These are phyloP conservation scores for Choreutis nemorana DNA, from an alignment of 2,888 invertebrate species.

Conservation along the genomic window DNA sequence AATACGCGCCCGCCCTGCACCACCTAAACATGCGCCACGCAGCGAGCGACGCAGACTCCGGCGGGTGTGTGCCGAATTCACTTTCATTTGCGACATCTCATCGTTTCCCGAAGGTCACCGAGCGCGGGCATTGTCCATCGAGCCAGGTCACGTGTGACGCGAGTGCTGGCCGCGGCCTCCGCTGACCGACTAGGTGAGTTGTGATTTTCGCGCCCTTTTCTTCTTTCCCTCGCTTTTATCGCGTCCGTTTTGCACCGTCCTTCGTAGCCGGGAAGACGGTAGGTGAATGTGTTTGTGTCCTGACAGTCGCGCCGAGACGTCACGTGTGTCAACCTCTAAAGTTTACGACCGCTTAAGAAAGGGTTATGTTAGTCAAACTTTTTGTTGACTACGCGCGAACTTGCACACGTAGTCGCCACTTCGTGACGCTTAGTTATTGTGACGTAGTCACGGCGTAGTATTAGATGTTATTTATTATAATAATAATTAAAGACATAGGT, in stretches of 20 bases:
- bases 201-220: slow-evolving; percentile 45
- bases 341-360: too few relatives aligned
- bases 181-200: slow-evolving; percentile 58
- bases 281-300: slow-evolving; percentile 29
- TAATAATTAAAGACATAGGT: too few relatives aligned
- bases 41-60: slow-evolving; percentile 61
- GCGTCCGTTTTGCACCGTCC: slow-evolving; percentile 44
- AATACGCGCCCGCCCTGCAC: slow-evolving; percentile 64
- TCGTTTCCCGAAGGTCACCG: slow-evolving; percentile 63
- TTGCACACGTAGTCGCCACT: too few relatives aligned
- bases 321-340: too few relatives aligned
- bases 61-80: slow-evolving; percentile 63
- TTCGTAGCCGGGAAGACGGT: slow-evolving; percentile 39
- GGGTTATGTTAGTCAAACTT: too few relatives aligned
- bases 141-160: slow-evolving; percentile 8
- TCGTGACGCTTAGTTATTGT: too few relatives aligned
- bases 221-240: slow-evolving; percentile 50
- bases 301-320: slow-evolving; percentile 28
- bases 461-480: too few relatives aligned
- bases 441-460: too few relatives aligned
- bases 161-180: slow-evolving; percentile 47
- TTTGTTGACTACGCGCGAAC: too few relatives aligned
- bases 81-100: slow-evolving; percentile 66
- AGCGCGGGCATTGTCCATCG: slow-evolving; percentile 28
- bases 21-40: slow-evolving; percentile 68